Evolutionary conservation across 2,888 invertebrate genomes (phyloP), one percentile per base, ranked within the genome.

Genomic region (Heliconius ethilla): DNA sequence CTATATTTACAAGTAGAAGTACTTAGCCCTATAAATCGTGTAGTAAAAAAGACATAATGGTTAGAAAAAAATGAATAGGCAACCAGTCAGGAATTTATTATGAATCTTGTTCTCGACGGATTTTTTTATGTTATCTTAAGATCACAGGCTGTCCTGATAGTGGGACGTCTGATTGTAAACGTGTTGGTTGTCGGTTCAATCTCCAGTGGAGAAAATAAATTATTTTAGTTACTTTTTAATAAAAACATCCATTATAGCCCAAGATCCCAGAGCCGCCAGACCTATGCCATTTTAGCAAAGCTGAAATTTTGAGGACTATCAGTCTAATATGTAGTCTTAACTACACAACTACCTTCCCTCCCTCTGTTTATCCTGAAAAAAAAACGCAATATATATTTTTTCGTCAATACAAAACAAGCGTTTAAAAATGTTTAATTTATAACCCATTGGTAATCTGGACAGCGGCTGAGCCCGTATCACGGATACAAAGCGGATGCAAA

Each of bases 401-500:
- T n/a, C n/a, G n/a, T n/a, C n/a, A n/a, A n/a, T n/a, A n/a, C n/a
- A n/a, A n/a, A n/a, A n/a, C n/a, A n/a, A n/a, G n/a, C 29, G 29
- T 29, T 29, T 29, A 0, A 33, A 33, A 33, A 72, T 55, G 13
- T 33, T 45, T 29, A 55, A 72, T 55, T 59, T 72, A 55, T 55
- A n/a, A 13, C 7, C 33, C 9, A 55, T 72, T 55, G 70, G 55
- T 33, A 55, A 72, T 33, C 55, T 33, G 22, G 51, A 72, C 13
- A 55, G 22, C 70, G 22, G 22, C 70, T 72, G 70, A 55, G 55
- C 55, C 29, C 18, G 40, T 25, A 63, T 72, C n/a, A 63, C 18
- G 25, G 40, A 3, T 63, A 63, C 74, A 63, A 63, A 74, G 63
- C 62, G 25, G 74, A 74, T 62, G 62, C 74, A 74, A 74, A 74